Evolutionary conservation across 2,888 invertebrate genomes (phyloP), one percentile per base, ranked within the genome.

Genomic region (Diadegma fenestrale): DNA sequence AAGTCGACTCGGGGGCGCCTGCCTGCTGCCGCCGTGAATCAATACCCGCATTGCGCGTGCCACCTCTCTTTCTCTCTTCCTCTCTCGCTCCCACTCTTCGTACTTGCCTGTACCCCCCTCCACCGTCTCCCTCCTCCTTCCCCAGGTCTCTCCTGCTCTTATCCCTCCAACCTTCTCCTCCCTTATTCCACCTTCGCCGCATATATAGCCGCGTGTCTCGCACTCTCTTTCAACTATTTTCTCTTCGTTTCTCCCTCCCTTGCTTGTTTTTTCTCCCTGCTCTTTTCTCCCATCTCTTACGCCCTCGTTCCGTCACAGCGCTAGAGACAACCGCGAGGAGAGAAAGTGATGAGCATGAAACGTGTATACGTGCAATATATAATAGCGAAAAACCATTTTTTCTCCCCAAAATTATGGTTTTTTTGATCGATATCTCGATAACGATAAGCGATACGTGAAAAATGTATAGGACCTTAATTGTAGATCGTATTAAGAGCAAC

Each of bases 1-100:
- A 90, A 91, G 94, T 93, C 94, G 94, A 94, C 94, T 94, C 92
- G 93, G 92, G 94, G 94, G 88, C 88, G 94, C 95, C 95, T 95
- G 94, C 94, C 94, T 95, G 93, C 94, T 94, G 94, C 94, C 92
- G 90, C 91, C 92, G 93, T 94, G 94, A 94, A 93, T 93, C 93
- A 93, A 93, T 93, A 93, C 93, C 93, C 93, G 93, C 94, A 93
- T 93, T 93, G 93, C 94, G 93, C 93, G 93, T 93, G 93, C 93
- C 93, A 91, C 91, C 93, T 91, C 92, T 90, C 92, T 91, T 94
- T 91, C 95, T 95, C 94, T 94, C 82, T 84, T 75, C 66, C 88
- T 84, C 86, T 87, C 87, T 87, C 86, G 73, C 94, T 84, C 94
- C 95, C 95, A 95, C 86, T 75, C 87, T 94, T 94, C 94, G 80